phyloP scores from a whole-genome alignment of 2,888 invertebrate species.

The Epirrhoe tristata region DNA sequence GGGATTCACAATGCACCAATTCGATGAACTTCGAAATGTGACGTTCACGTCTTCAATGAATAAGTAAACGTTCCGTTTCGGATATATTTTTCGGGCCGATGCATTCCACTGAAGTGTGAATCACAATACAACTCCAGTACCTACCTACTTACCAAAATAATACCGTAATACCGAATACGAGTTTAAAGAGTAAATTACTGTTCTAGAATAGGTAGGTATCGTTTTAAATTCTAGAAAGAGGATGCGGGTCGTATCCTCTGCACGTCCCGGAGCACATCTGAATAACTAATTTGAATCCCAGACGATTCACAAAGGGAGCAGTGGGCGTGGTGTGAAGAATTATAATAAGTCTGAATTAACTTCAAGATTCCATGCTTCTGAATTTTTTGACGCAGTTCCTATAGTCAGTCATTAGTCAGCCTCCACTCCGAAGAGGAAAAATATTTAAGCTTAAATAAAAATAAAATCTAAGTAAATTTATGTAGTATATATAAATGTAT shows the following conservation, averaged over 20 bases:
- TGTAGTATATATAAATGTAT: no score
- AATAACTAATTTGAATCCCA: slow-evolving; percentile 25
- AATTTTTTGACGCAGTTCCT: not conserved
- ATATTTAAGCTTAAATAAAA: no score
- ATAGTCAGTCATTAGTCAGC: not conserved
- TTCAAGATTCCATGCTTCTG: not conserved
- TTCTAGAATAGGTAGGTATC: not conserved
- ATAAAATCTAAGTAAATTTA: no score
- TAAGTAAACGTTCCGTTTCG: no score
- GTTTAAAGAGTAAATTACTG: not conserved
- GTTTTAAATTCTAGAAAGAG: slow-evolving; percentile 24
- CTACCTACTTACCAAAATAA: no score
- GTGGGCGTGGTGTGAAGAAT: slow-evolving; percentile 10
- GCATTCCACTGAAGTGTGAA: no score
- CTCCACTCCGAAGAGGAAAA: no score
- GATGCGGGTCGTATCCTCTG: slow-evolving; percentile 23
- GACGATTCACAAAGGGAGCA: slow-evolving; percentile 16
- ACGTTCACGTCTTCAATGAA: no score
- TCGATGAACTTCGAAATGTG: no score
- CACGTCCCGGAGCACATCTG: slow-evolving; percentile 3
- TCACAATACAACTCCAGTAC: not conserved
- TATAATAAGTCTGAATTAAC: slow-evolving; percentile 17
- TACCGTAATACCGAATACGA: no score
- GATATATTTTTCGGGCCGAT: no score
- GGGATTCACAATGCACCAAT: no score